Conservation (phyloP, 1,140 invertebrate species). For the Himalopsyche phryganea region DNA sequence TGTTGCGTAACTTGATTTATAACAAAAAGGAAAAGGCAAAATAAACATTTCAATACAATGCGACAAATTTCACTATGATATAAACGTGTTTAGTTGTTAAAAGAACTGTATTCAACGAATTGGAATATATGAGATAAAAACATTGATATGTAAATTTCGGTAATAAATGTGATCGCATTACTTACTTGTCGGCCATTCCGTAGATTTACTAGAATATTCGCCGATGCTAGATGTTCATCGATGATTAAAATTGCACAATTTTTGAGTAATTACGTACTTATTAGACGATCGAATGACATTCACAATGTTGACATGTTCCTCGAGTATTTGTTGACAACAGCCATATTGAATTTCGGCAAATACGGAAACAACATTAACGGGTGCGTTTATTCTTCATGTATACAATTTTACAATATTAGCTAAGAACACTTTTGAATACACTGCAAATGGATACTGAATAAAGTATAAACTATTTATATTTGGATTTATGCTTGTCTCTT, state of each 20-base stretch:
- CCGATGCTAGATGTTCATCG: neutral
- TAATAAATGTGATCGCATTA: neutral
- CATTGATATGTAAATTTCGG: neutral
- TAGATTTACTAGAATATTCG: neutral
- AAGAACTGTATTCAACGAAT: no score
- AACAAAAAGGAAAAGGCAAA: neutral
- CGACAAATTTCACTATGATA: no score
- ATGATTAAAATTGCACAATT: neutral
- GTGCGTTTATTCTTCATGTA: neutral
- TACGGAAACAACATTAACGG: constrained; percentile 3
- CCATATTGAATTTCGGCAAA: constrained; percentile 21
- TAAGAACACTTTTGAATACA: no score
- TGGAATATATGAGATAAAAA: neutral
- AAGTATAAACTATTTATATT: no score
- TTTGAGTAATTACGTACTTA: neutral
- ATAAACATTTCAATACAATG: neutral
- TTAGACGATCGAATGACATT: constrained; percentile 6
- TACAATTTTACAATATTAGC: no score
- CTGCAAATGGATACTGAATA: no score
- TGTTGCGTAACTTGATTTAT: neutral
- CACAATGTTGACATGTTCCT: constrained; percentile 21
- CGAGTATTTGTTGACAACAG: constrained; percentile 27
- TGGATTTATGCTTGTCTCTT: no score
- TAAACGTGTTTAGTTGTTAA: neutral
- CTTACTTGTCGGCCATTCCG: constrained; percentile 2